Evolutionary conservation across 1,140 invertebrate species (phyloP), one percentile per base, ranked within the genome.

Genomic region (Brachionus asplanchnoidis): DNA sequence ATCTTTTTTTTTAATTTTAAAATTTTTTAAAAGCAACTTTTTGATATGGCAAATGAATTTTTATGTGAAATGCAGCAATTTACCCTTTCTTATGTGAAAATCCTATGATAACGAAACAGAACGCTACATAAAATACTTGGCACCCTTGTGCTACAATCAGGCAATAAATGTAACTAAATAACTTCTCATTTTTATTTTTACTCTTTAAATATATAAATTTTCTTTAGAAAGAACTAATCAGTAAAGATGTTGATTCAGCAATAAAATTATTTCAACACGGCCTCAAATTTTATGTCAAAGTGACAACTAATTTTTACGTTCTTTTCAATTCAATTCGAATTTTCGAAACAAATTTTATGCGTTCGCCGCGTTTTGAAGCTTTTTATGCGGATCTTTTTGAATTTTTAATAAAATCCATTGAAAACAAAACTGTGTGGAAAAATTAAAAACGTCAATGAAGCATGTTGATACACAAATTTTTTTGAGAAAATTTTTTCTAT

Each of bases 251-350:
- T 8, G 53, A 60, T 11, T 60, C 53, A 7, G 53, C 79, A 17
- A 82, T 82, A 14, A 44, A 65, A 23, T 40, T 82, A 11, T 82
- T 82, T 46, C 40, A 65, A 26, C 79, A 82, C 23, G 79, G 53
- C 14, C 14, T 82, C 4, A 82, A 82, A 68, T 82, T 82, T 68
- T 82, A 82, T 36, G 40, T 82, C 9, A 82, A 82, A 68, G 53
- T 60, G 20, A 40, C 17, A 17, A 65, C 53, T 26, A 82, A 82
- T 68, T 65, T 82, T 12, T 82, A 68, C 14, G 23, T 65, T 17
- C 32, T 82, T 23, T 82, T 82, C 28, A 68, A 82, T 65, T 82
- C 79, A n/a, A 82, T 82, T 14, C 50, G 79, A 23, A 40, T 65
- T 11, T 82, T 82, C 40, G 53, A 82, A 65, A 26, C 11, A 7